Evolutionary conservation across 2,113 vertebrate genomes (phyloP).

Genomic region (Nesoenas mayeri): DNA sequence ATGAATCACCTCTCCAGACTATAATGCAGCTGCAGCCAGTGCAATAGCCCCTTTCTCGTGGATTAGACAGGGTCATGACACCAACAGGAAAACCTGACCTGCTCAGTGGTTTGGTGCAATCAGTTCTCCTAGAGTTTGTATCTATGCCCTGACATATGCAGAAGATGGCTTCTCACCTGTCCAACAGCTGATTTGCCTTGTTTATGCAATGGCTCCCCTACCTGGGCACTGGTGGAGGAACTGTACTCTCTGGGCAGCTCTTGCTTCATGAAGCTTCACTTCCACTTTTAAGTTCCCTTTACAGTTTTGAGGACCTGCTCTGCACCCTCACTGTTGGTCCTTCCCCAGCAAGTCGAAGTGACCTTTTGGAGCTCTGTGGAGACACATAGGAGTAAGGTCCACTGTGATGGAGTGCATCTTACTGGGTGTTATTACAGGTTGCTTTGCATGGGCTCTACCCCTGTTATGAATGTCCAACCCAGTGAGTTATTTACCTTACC

Average conservation of each 20-base stretch:
- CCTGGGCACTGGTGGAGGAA: background rate
- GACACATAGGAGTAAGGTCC: background rate
- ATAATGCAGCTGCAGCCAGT: background rate
- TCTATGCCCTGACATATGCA: background rate
- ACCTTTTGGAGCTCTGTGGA: background rate
- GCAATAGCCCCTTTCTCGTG: background rate
- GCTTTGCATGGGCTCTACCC: background rate
- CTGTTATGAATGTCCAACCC: background rate
- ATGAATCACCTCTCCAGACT: background rate
- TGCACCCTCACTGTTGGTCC: background rate
- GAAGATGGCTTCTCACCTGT: background rate
- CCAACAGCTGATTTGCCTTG: background rate
- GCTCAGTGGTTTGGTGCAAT: background rate
- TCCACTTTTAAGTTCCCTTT: background rate
- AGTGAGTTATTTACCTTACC: background rate
- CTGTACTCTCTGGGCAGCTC: background rate
- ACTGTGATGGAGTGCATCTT: rapidly evolving
- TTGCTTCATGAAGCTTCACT: background rate
- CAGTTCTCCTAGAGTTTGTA: background rate
- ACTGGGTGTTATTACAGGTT: background rate
- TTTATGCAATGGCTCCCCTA: background rate
- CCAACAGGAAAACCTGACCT: rapidly evolving
- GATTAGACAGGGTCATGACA: background rate
- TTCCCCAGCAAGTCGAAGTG: background rate
- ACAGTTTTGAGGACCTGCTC: background rate